Base-by-base conservation (phyloP, 2,797 vertebrate genomes). In the Chrysolophus pictus region DNA sequence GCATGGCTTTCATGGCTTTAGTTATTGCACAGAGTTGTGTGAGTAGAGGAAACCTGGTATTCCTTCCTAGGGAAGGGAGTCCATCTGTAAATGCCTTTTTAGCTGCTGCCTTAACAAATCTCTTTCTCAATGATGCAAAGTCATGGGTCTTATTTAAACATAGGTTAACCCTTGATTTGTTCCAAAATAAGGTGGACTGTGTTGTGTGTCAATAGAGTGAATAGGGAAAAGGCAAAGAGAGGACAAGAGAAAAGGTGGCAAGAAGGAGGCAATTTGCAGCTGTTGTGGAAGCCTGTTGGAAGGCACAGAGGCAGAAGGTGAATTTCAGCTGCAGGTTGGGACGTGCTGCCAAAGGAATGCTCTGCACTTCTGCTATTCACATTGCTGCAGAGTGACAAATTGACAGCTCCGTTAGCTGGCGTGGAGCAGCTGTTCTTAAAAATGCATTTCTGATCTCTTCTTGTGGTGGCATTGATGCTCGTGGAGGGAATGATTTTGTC, bases 281-380 rank as follows among this genome's bases (percentile, higher is more conserved):
- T 87, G 91, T 71, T 64, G 19, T 0, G 1, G 78, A 74, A 71
- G 51, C 9, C 72, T 80, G 49, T 77, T 93, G 85, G 88, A 69
- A 87, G 83, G 77, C 83, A 74, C 5, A 73, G 86, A 94, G 93
- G 71, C 84, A 94, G 72, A 31, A 91, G 95, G 94, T 90, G 47
- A 64, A 94, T 96, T 81, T 93, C 85, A 82, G 88, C 86, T 79
- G 94, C 96, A 95, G 94, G 92, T 96, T 94, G 84, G 89, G 87
- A 93, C 92, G 4, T 95, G 95, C 89, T 95, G 91, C 87, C 91
- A 67, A 6, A 93, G 89, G 92, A 96, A 96, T 88, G 89, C 85
- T 94, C 67, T 91, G 73, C 91, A 56, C 33, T 67, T 87, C 84
- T 96, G 88, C 82, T 56, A 2, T 31, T 94, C 56, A 3, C 2